Conservation (phyloP, 2,888 invertebrate genomes). For the Drosophila tripunctata region DNA sequence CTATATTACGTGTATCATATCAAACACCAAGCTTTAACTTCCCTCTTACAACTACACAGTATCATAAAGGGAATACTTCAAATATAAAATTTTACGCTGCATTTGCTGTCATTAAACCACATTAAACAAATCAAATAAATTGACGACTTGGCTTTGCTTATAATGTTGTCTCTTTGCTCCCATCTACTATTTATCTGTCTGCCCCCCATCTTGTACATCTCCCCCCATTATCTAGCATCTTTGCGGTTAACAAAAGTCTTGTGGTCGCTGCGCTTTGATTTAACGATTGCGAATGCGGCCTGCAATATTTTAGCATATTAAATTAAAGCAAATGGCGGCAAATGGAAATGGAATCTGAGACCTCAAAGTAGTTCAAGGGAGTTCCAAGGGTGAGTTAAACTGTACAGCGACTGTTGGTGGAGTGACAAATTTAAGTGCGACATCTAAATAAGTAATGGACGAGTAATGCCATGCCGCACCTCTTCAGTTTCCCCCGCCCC, state of each 20-base stretch:
- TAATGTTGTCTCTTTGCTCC: constrained; percentile 23
- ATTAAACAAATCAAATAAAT: constrained; percentile 15
- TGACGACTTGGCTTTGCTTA: constrained; percentile 47
- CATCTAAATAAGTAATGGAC: constrained; percentile 70
- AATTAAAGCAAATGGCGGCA: constrained; percentile 71
- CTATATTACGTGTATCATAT: too few relatives aligned
- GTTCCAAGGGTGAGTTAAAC: too few relatives aligned
- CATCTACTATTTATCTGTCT: constrained; percentile 1
- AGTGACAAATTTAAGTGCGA: constrained; percentile 77
- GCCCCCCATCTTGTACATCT: not conserved
- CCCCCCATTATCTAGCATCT: not conserved
- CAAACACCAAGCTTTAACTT: too few relatives aligned
- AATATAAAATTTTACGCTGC: not conserved
- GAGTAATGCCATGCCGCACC: not conserved
- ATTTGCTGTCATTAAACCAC: constrained; percentile 16
- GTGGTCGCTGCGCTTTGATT: constrained; percentile 70
- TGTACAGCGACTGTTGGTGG: constrained; percentile 30
- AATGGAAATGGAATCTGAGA: constrained; percentile 30
- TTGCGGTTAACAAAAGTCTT: constrained; percentile 65
- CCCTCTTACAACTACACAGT: too few relatives aligned
- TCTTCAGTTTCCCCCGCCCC: not conserved
- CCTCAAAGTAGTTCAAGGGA: constrained; percentile 4
- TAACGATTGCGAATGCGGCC: constrained; percentile 57
- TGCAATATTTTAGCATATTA: constrained; percentile 77
- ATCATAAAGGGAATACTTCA: too few relatives aligned